Percentiles rank a stretch among this genome's conserved stretches.
These are phyloP conservation scores for Dryocosmus kuriphilus DNA, from an alignment of 2,888 invertebrate species.

Conservation along the genomic window DNA sequence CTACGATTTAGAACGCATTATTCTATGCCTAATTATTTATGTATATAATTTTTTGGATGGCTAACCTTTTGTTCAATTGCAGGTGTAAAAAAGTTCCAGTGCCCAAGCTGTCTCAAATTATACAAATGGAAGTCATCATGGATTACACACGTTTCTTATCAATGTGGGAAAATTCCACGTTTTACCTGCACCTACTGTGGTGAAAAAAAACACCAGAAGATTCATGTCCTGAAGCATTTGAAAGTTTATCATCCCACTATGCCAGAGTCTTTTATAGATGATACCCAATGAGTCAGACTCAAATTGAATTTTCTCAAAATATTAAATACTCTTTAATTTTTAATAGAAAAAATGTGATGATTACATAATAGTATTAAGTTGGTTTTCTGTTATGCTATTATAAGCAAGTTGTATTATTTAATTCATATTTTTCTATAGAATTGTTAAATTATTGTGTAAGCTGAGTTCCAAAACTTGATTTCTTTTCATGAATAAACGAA, in stretches of 20 bases:
- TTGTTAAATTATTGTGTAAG: neutral
- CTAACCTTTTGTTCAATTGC: conserved; percentile 6
- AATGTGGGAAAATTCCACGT: conserved; percentile 14
- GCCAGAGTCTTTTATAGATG: conserved; percentile 12
- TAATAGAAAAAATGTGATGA: neutral
- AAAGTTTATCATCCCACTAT: conserved; percentile 2
- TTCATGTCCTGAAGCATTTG: conserved; percentile 13
- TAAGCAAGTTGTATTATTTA: neutral
- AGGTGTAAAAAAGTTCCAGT: conserved; percentile 51
- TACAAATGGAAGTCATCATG: conserved; percentile 62
- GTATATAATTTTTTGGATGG: neutral
- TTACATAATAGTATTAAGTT: neutral
- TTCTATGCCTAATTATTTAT: no score
- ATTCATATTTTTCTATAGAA: neutral
- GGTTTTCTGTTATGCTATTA: neutral
- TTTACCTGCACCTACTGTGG: conserved; percentile 12
- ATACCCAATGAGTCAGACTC: neutral
- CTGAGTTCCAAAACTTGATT: neutral
- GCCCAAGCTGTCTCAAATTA: conserved; percentile 67
- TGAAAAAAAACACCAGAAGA: conserved; percentile 22
- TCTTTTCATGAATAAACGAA: no score
- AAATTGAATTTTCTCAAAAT: neutral
- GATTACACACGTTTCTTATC: conserved; percentile 24
- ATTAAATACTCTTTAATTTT: neutral
- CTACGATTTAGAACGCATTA: no score